A percentile compares a stretch with the other conserved stretches of the same genome.
phyloP scores from a whole-genome alignment of 1,140 invertebrate species.

The Mya arenaria region DNA sequence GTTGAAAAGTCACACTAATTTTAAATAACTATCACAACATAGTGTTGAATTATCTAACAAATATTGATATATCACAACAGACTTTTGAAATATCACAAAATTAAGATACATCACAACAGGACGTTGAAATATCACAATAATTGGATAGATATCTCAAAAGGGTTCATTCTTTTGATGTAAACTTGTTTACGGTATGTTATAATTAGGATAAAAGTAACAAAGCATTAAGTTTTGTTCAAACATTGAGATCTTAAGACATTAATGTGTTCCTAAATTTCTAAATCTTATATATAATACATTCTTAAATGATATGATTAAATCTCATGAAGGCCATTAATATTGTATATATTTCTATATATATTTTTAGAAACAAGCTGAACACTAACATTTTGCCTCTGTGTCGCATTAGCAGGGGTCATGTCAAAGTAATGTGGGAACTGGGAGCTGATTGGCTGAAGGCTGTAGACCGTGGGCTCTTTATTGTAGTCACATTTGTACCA shows the following conservation, averaged over 20 bases:
- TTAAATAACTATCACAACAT: not conserved
- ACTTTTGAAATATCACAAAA: no score
- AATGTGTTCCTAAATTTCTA: not conserved
- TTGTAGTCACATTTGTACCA: slow-evolving; percentile 87
- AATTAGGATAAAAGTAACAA: not conserved
- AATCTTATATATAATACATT: not conserved
- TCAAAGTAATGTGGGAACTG: slow-evolving; percentile 44
- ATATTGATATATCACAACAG: no score
- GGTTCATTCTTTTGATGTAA: no score
- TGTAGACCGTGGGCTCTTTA: slow-evolving; percentile 88
- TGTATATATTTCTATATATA: slow-evolving; percentile 86
- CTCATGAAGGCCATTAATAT: slow-evolving; percentile 87
- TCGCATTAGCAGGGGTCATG: slow-evolving; percentile 29
- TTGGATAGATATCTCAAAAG: no score
- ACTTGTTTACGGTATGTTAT: no score
- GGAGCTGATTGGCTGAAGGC: slow-evolving; percentile 83
- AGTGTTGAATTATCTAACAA: no score
- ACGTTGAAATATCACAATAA: no score
- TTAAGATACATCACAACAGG: no score
- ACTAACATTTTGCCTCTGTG: slow-evolving; percentile 39
- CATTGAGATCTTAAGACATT: not conserved
- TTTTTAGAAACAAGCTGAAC: no score
- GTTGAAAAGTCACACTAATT: not conserved
- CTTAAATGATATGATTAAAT: slow-evolving; percentile 68
- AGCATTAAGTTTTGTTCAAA: not conserved